Conservation (phyloP, 1,140 invertebrate species). For the Holcopasites calliopsidis region DNA sequence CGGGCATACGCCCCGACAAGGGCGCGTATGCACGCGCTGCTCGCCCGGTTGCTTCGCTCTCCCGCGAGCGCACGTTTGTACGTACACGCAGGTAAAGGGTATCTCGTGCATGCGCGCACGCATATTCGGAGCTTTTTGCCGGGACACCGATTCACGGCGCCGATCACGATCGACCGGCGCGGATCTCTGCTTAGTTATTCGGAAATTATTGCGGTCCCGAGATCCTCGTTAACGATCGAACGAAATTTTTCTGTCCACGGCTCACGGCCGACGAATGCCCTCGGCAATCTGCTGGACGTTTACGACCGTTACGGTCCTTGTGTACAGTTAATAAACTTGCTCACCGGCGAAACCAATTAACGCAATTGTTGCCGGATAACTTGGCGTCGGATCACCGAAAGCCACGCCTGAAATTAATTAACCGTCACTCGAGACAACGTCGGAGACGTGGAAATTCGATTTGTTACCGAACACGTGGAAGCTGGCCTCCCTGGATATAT, state of each 20-base stretch:
- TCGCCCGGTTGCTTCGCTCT: too few species aligned
- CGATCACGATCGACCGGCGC: constrained; percentile 34
- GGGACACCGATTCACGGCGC: constrained; percentile 5
- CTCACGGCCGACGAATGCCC: not conserved
- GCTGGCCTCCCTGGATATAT: not conserved
- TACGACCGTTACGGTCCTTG: constrained; percentile 13
- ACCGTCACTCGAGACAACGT: not conserved
- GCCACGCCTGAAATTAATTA: not conserved
- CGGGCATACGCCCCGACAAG: constrained; percentile 58
- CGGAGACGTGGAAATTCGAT: not conserved
- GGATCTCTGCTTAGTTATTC: constrained; percentile 41
- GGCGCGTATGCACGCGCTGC: constrained; percentile 49
- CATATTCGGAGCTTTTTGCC: constrained; percentile 50
- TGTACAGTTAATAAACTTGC: constrained; percentile 18
- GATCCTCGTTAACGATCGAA: constrained; percentile 29
- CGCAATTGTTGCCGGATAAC: not conserved
- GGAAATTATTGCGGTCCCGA: constrained; percentile 27
- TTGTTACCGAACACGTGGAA: not conserved
- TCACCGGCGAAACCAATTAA: constrained; percentile 2
- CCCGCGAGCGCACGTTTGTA: not conserved
- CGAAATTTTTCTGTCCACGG: not conserved
- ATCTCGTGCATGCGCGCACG: constrained; percentile 32
- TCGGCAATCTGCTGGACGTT: constrained; percentile 16
- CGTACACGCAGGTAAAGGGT: constrained; percentile 19
- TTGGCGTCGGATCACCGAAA: not conserved